phyloP scores from a whole-genome alignment of 1,140 invertebrate genomes.

The Fragariocoptes setiger region DNA sequence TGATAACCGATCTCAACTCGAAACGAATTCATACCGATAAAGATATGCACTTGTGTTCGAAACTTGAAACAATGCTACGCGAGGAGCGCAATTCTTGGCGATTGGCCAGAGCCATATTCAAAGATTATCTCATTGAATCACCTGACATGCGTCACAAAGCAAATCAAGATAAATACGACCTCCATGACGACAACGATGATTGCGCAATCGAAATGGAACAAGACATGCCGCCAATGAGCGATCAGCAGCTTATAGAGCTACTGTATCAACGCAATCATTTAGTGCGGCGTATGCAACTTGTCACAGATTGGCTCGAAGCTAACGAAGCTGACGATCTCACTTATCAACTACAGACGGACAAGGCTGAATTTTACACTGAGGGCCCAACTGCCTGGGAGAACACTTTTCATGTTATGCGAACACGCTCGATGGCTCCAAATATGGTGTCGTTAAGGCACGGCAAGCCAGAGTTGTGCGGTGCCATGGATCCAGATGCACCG shows the following conservation, averaged over 20 bases:
- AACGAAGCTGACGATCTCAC: constrained; percentile 31
- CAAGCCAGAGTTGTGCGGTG: constrained; percentile 15
- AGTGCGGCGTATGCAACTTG: constrained; percentile 37
- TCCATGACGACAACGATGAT: constrained; percentile 18
- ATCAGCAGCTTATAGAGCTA: constrained; percentile 27
- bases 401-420: constrained; percentile 7
- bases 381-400: constrained; percentile 8
- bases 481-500: constrained; percentile 73
- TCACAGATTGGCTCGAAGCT: constrained; percentile 70
- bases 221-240: constrained; percentile 18
- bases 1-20: not conserved
- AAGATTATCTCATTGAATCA: constrained; percentile 32
- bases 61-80: constrained; percentile 10
- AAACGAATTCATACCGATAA: not conserved
- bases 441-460: not conserved
- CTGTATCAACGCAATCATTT: constrained; percentile 29
- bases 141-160: not conserved
- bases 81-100: constrained; percentile 57
- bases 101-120: constrained; percentile 39
- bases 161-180: constrained; percentile 11
- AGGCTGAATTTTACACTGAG: constrained; percentile 27
- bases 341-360: constrained; percentile 24
- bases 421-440: no score
- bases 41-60: not conserved
- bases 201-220: constrained; percentile 19